A percentile compares a stretch with the other conserved stretches of the same genome.
These are phyloP conservation scores for Gavia stellata DNA, from an alignment of 2,113 vertebrate species.

Conservation along the genomic window DNA sequence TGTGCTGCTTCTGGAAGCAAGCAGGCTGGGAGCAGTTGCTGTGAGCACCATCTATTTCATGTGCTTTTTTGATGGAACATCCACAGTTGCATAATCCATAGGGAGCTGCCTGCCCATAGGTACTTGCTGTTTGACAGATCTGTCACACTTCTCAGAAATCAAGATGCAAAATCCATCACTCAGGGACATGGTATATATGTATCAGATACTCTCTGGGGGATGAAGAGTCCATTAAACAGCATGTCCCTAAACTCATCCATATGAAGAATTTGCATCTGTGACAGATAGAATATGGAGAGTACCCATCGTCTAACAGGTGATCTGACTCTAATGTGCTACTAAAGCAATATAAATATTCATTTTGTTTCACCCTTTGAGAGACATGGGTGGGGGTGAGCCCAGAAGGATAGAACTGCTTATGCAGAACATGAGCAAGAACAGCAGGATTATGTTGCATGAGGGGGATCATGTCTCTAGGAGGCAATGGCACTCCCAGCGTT, in stretches of 20 bases:
- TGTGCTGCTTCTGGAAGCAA: background rate
- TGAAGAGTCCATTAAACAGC: background rate
- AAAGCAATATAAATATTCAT: constrained; percentile 2
- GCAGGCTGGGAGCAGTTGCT: background rate
- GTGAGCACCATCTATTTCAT: background rate
- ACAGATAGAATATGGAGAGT: constrained; percentile 21
- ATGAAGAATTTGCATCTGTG: constrained; percentile 4
- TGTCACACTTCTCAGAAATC: constrained; percentile 49
- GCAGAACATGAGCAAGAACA: background rate
- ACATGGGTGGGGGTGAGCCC: background rate
- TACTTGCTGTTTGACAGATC: constrained; percentile 48
- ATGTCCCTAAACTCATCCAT: constrained; percentile 6
- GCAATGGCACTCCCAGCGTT: background rate
- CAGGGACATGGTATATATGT: constrained; percentile 17
- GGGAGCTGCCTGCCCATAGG: constrained; percentile 28
- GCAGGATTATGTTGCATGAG: background rate
- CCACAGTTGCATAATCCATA: background rate
- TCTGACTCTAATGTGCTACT: background rate
- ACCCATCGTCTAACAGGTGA: background rate
- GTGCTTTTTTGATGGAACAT: background rate
- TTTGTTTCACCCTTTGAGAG: background rate
- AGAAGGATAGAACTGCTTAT: background rate
- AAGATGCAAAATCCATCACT: constrained; percentile 60
- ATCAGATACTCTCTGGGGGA: constrained; percentile 16
- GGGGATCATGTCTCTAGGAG: background rate